Evolutionary conservation across 2,113 vertebrate genomes (phyloP).

Genomic region (Pyxicephalus adspersus): DNA sequence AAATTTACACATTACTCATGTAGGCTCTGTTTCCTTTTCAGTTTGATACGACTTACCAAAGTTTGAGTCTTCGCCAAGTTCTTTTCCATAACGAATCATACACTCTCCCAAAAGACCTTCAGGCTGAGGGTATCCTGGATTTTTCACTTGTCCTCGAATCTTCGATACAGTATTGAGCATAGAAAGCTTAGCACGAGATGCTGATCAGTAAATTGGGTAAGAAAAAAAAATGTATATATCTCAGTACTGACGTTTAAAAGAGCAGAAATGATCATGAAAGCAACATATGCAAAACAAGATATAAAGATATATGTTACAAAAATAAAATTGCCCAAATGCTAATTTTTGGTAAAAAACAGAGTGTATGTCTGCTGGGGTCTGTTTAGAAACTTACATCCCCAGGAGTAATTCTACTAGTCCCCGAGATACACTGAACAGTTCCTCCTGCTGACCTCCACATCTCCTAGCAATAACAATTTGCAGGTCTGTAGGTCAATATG

Average conservation of each 20-base stretch:
- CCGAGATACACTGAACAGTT: too few relatives aligned
- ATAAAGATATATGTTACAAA: not conserved
- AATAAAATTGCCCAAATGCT: too few relatives aligned
- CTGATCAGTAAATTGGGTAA: constrained; percentile 65
- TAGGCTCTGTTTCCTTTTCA: too few relatives aligned
- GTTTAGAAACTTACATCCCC: too few relatives aligned
- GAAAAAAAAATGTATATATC: not conserved
- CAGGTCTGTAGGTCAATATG: too few relatives aligned
- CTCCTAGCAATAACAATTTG: too few relatives aligned
- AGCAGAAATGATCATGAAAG: not conserved
- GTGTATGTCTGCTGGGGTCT: too few relatives aligned
- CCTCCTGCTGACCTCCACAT: too few relatives aligned
- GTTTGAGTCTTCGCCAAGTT: constrained; percentile 95
- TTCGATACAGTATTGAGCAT: constrained; percentile 98
- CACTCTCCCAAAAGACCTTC: constrained; percentile 95
- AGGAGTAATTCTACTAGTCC: too few relatives aligned
- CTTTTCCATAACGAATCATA: constrained; percentile 91
- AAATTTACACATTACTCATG: too few relatives aligned
- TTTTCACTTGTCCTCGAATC: constrained; percentile 97
- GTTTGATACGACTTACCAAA: constrained; percentile 80
- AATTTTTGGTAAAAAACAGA: too few relatives aligned
- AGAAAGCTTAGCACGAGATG: constrained; percentile 93
- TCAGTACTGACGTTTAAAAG: too few relatives aligned
- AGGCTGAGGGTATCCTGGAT: constrained; percentile 91
- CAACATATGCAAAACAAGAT: not conserved